phyloP scores from a whole-genome alignment of 2,888 invertebrate genomes.

The Bugulina stolonifera region DNA sequence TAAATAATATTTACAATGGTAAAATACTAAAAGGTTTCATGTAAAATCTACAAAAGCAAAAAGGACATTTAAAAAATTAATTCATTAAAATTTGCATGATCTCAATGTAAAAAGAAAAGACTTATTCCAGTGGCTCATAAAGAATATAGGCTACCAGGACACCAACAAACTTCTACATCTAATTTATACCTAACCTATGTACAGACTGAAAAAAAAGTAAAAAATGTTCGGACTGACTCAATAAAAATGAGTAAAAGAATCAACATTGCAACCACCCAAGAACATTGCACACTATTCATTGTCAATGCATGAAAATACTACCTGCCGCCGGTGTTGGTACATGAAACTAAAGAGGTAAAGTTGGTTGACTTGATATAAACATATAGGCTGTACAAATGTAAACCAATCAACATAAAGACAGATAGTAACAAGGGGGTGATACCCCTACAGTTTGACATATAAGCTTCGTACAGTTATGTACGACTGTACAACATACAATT shows the following conservation, averaged over 20 bases:
- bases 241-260: neutral
- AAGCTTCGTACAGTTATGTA: neutral
- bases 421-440: neutral
- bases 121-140: neutral
- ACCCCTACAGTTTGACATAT: neutral
- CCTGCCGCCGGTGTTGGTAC: too few species aligned
- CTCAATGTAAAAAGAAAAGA: neutral
- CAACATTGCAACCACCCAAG: too few species aligned
- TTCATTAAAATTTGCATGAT: neutral
- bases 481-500: neutral
- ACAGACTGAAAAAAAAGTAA: neutral
- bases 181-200: neutral
- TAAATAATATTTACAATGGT: conserved; percentile 19
- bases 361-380: too few species aligned
- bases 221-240: neutral
- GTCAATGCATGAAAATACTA: too few species aligned
- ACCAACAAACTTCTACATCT: neutral
- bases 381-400: too few species aligned
- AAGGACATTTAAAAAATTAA: conserved; percentile 7
- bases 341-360: too few species aligned
- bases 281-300: too few species aligned
- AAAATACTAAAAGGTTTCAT: neutral
- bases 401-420: too few species aligned
- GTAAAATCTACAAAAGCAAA: conserved; percentile 19
- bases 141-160: too few species aligned